Conservation (phyloP, 2,797 vertebrate genomes). For the Anisognathus igniventris region DNA sequence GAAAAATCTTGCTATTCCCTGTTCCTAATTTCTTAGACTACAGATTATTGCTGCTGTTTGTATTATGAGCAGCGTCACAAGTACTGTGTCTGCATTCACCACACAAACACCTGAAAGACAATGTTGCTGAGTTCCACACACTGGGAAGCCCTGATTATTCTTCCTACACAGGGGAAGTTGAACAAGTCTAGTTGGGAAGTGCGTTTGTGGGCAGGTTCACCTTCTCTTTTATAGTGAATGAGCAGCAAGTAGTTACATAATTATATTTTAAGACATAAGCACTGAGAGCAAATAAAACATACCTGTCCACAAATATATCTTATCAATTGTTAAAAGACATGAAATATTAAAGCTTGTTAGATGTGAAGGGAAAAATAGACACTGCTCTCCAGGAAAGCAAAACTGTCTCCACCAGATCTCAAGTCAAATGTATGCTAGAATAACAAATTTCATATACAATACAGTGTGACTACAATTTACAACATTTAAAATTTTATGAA, state of each 20-base stretch:
- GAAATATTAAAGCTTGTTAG: neutral
- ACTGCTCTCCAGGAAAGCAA: neutral
- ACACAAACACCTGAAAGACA: neutral
- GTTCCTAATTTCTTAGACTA: neutral
- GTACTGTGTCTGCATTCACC: neutral
- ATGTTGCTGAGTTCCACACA: neutral
- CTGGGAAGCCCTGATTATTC: neutral
- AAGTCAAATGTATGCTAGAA: neutral
- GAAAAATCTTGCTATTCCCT: neutral
- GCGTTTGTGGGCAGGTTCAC: neutral
- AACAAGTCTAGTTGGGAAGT: neutral
- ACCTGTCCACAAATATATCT: neutral
- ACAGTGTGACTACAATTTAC: neutral
- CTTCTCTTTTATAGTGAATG: neutral
- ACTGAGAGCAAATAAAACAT: neutral
- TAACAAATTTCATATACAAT: neutral
- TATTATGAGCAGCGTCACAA: neutral
- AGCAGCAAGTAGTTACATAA: neutral
- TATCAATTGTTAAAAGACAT: neutral
- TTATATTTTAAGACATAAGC: neutral
- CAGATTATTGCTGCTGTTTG: neutral
- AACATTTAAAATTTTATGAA: neutral
- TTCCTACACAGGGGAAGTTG: neutral
- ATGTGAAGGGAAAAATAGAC: neutral
- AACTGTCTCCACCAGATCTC: neutral